These are phyloP conservation scores for Cacatua alba DNA, from an alignment of 2,113 vertebrate species.

Conservation along the genomic window DNA sequence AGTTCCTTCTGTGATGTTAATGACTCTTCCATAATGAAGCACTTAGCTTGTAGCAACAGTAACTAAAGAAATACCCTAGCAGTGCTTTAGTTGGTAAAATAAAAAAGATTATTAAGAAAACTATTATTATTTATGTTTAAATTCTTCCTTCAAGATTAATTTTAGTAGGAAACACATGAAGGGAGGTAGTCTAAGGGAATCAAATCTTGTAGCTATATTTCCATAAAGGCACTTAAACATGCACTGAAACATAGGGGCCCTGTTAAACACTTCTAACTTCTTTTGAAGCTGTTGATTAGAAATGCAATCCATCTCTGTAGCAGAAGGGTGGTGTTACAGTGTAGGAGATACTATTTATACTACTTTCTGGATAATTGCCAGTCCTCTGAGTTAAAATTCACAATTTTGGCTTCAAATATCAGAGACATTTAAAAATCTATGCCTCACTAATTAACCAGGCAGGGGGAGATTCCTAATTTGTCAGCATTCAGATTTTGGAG, in stretches of 20 bases:
- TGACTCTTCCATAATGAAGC: neutral
- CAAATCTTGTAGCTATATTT: neutral
- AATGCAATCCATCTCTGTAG: neutral
- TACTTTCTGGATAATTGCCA: neutral
- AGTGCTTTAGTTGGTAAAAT: neutral
- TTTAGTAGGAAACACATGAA: neutral
- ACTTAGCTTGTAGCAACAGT: neutral
- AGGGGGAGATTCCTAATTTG: neutral
- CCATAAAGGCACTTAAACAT: neutral
- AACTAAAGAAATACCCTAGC: neutral
- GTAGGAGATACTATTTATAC: neutral
- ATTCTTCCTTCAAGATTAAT: neutral
- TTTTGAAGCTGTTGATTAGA: neutral
- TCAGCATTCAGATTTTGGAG: neutral
- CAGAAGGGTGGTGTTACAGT: neutral
- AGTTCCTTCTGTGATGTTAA: neutral
- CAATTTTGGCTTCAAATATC: neutral
- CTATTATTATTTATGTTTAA: neutral
- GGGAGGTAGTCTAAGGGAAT: neutral
- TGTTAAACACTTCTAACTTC: neutral
- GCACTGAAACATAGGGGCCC: fast-evolving
- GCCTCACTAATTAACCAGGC: neutral
- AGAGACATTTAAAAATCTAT: neutral
- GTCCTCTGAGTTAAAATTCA: neutral
- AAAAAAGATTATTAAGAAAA: neutral